A percentile compares a stretch with the other conserved stretches of the same genome.
Evolutionary conservation across 2,113 vertebrate species (phyloP).

Genomic region (Syrmaticus mikado): DNA sequence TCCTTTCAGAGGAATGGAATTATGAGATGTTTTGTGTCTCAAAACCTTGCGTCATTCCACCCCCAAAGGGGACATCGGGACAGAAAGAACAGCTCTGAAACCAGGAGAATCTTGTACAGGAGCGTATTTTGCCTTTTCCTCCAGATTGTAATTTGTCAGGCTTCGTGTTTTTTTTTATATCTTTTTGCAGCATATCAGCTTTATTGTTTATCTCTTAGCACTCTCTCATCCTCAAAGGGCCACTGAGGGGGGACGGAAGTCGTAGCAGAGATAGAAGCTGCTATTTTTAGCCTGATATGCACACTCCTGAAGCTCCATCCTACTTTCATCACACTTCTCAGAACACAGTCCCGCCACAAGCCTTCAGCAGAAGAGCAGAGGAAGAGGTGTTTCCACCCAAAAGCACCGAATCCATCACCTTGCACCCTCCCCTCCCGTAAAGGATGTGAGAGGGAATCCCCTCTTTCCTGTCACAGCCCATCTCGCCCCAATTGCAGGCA

Average conservation of each 20-base stretch:
- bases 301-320: not conserved
- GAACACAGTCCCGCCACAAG: rapidly evolving
- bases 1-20: not conserved
- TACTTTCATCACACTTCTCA: not conserved
- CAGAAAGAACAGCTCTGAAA: not conserved
- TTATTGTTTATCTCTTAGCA: not conserved
- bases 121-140: not conserved
- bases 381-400: not conserved
- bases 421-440: rapidly evolving
- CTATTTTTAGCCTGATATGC: not conserved
- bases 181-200: not conserved
- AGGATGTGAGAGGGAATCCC: not conserved
- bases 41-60: not conserved
- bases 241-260: rapidly evolving
- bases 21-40: not conserved
- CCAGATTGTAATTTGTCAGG: rapidly evolving
- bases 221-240: not conserved
- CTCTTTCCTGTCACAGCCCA: not conserved
- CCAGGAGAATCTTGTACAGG: not conserved
- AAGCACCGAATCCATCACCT: not conserved
- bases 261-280: not conserved
- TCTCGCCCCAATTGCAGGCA: rapidly evolving
- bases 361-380: not conserved
- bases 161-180: not conserved
- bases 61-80: not conserved